phyloP scores from a whole-genome alignment of 2,888 invertebrate species.

The Ophraella communa region DNA sequence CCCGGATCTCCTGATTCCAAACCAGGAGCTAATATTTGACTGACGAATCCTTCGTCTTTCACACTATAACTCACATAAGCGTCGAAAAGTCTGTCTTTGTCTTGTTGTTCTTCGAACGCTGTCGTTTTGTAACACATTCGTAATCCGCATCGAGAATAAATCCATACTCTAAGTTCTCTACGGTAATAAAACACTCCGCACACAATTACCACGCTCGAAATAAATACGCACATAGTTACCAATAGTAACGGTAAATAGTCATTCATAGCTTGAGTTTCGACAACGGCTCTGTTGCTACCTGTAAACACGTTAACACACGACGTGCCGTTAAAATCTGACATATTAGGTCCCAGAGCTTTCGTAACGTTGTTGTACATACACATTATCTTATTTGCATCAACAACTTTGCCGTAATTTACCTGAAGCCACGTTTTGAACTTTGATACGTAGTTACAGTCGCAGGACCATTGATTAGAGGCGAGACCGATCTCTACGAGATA shows the following conservation, averaged over 20 bases:
- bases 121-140: constrained; percentile 86
- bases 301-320: constrained; percentile 74
- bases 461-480: constrained; percentile 88
- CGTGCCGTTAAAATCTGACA: constrained; percentile 80
- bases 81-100: constrained; percentile 88
- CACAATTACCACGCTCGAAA: constrained; percentile 77
- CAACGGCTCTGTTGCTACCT: constrained; percentile 75
- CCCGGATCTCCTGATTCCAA: constrained; percentile 82
- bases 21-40: constrained; percentile 85
- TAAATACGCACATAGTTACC: constrained; percentile 78
- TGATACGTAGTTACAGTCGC: constrained; percentile 85
- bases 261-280: constrained; percentile 79
- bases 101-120: constrained; percentile 79
- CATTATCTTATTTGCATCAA: constrained; percentile 77
- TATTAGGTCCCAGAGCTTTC: constrained; percentile 71
- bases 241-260: constrained; percentile 81
- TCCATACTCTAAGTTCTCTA: constrained; percentile 83
- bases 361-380: constrained; percentile 79
- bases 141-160: constrained; percentile 84
- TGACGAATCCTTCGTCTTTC: constrained; percentile 90
- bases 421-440: constrained; percentile 82
- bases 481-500: constrained; percentile 87
- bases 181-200: constrained; percentile 83
- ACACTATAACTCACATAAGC: constrained; percentile 95
- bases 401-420: constrained; percentile 79